phyloP scores from a whole-genome alignment of 2,797 vertebrate genomes.

The Thalassophryne amazonica region DNA sequence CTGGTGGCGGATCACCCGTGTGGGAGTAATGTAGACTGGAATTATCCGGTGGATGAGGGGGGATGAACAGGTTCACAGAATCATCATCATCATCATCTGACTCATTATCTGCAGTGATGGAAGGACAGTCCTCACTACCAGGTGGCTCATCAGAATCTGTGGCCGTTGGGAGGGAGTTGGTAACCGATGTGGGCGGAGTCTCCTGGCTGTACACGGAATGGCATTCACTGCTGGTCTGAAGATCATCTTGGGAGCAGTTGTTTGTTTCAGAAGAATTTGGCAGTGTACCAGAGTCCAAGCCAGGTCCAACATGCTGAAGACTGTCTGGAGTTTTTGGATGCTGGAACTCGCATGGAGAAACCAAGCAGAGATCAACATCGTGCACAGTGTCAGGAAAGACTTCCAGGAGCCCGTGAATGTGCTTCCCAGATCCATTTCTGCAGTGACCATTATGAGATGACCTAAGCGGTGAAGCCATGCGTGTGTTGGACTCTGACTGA shows the following conservation, averaged over 20 bases:
- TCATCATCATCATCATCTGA: conserved; percentile 87
- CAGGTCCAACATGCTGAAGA: conserved; percentile 48
- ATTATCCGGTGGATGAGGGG: conserved; percentile 47
- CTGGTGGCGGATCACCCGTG: conserved; percentile 76
- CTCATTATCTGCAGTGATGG: conserved; percentile 79
- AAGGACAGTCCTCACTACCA: conserved; percentile 77
- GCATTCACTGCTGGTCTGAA: conserved; percentile 31
- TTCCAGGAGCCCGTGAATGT: conserved; percentile 40
- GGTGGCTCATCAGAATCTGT: conserved; percentile 83
- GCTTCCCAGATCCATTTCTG: conserved; percentile 50
- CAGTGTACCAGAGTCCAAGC: conserved; percentile 39
- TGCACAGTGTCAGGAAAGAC: conserved; percentile 71
- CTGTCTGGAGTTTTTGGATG: conserved; percentile 79
- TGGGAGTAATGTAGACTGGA: conserved; percentile 18
- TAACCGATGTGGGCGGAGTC: conserved; percentile 82
- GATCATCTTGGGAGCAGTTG: conserved; percentile 63
- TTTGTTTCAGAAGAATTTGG: conserved; percentile 58
- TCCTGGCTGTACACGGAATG: conserved; percentile 65
- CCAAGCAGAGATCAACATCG: conserved; percentile 91
- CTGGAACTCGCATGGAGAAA: conserved; percentile 92
- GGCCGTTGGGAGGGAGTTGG: conserved; percentile 80
- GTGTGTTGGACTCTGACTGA: conserved; percentile 55
- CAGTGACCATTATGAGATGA: conserved; percentile 60
- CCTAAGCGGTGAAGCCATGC: conserved; percentile 67
- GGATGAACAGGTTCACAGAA: conserved; percentile 50